Base-by-base conservation (phyloP, 2,888 invertebrate genomes). In the Diploptera punctata region DNA sequence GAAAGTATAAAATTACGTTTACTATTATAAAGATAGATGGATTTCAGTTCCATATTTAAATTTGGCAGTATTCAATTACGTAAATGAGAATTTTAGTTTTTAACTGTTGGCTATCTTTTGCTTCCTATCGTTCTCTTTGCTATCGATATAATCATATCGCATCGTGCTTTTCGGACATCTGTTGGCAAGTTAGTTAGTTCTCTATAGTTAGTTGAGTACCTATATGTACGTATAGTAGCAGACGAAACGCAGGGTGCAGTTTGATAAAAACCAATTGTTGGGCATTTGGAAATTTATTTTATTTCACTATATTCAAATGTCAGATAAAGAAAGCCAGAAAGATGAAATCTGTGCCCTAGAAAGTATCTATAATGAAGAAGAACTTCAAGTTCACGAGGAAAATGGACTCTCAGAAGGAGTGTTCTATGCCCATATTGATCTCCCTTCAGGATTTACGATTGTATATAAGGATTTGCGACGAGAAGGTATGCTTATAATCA, bases 281-380 rank as follows among this genome's bases (percentile, higher is more conserved):
- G 38, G 13, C 38, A 13, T 38, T 38, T 38, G n/a, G n/a, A n/a
- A n/a, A 38, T 9, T 38, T 38, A 38, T 19, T 52, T n/a, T 13
- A 0, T 21, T 21, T 38, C 21, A 67, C 44, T 9, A n/a, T 33
- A n/a, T 44, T 24, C 29, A 52, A 10, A 72, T 72, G 72, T 72
- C 81, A 79, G 82, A 83, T 68, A 77, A 76, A 47, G 83, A 84
- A 76, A 80, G 81, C 68, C 84, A 84, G 73, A 80, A 79, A 68
- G 83, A 84, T 79, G 84, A 84, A 77, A 79, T 84, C 33, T 76
- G 78, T 43, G 84, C 82, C 4, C 74, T 84, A 74, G 79, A 82
- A 77, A 84, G 83, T 76, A 84, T 83, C 52, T 82, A 80, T 60
- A 82, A 80, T 26, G 74, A 79, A 44, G 82, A 83, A 76, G 82